Base-by-base conservation (phyloP, 2,888 invertebrate species). In the Andrena bicolor region DNA sequence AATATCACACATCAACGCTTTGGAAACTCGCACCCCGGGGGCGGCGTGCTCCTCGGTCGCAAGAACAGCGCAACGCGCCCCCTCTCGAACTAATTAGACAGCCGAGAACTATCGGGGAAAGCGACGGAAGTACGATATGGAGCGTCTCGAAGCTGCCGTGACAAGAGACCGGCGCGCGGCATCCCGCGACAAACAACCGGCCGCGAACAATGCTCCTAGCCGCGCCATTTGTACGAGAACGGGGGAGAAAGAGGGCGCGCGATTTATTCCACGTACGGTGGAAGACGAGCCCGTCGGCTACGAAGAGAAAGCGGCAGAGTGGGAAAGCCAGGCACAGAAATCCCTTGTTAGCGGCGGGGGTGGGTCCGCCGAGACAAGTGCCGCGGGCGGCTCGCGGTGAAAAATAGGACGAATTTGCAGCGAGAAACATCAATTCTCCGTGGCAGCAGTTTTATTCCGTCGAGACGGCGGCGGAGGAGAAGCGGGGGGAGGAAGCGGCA, bases 361-460 rank as follows among this genome's bases (percentile, higher is more conserved):
- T 41, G 78, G 20, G 73, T 60, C 68, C 78, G 69, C 8, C 58
- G 80, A 75, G 82, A 75, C 76, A 76, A 81, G 82, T 80, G 69
- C 49, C 75, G 72, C 76, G 72, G 75, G 72, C 48, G 81, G 76
- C 41, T 32, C 76, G 61, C 60, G 75, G 66, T 88, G 87, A 88
- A 86, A 88, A 86, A 88, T 86, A 88, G 88, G 82, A 88, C 86
- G 82, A 87, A 87, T 87, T 87, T 86, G 76, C 83, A 86, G 76
- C 76, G 76, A 49, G 80, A 85, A 83, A 81, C 88, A 89, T 88
- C 88, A 80, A 86, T 88, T 87, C 86, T 75, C 80, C 49, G 41
- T 80, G 86, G 86, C 79, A 83, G 86, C 76, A 88, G 81, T 88
- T 86, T 87, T 88, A 87, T 87, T 85, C 85, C 69, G 66, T 35